Base-by-base conservation (phyloP, 2,888 invertebrate genomes). In the Clanis bilineata region DNA sequence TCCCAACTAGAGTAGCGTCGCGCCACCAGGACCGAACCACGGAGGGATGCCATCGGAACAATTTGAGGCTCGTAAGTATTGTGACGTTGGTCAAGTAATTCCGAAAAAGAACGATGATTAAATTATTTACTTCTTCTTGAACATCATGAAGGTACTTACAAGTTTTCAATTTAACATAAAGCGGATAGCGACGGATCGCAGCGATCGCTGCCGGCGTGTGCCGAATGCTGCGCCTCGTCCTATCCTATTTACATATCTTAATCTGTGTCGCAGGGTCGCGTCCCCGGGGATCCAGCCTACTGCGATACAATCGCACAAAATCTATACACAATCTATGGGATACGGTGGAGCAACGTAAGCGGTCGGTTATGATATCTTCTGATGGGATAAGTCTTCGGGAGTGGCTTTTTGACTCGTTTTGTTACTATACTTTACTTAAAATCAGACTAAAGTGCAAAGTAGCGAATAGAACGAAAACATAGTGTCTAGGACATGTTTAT, bases 241-340 rank as follows among this genome's bases (percentile, higher is more conserved):
- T 74, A 76, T 72, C 75, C 71, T 74, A 76, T 80, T 80, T 78
- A 71, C 78, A 80, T 80, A 80, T 80, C 80, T 80, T 80, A 80
- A 80, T 80, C 77, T 74, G 68, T 65, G 61, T 67, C 68, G 68
- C 51, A 51, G 51, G 51, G 51, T 44, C 51, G 32, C 51, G 28
- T 51, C 32, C 10, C 51, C 51, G 32, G 51, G 32, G 51, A 28
- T 28, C 12, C 12, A 36, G 36, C 18, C 21, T 23, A 22, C 44
- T 22, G 51, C 15, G 18, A 51, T 51, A 32, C 47, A 25, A 47
- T 51, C 51, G 18, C 51, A 51, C n/a, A 51, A 32, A 51, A 32
- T 51, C 51, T 32, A 51, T 51, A 51, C 32, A 51, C 51, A 47
- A 47, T 51, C 51, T 28, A 32, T 51, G 51, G 51, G 28, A 12